Conservation (phyloP, 2,888 invertebrate genomes). For the Drymonia ruficornis region DNA sequence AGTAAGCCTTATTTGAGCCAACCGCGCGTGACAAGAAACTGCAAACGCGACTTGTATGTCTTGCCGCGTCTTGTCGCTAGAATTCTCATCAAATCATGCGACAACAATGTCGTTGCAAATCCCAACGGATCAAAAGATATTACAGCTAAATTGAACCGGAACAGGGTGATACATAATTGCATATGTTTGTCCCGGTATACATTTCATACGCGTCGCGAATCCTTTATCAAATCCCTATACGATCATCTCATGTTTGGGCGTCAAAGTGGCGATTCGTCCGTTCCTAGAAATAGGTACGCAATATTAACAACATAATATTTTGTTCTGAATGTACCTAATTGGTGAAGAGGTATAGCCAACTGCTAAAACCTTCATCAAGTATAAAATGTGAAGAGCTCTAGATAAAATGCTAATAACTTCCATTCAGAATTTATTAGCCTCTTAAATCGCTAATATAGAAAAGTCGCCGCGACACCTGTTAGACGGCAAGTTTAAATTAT, state of each 20-base stretch:
- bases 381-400: not conserved
- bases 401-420: constrained; percentile 30
- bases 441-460: constrained; percentile 59
- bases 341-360: no score
- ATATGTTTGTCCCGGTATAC: constrained; percentile 41
- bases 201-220: constrained; percentile 33
- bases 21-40: constrained; percentile 82
- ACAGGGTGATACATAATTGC: constrained; percentile 60
- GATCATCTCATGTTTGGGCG: not conserved
- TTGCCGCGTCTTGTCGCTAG: constrained; percentile 70
- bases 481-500: constrained; percentile 70
- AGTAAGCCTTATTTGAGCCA: constrained; percentile 81
- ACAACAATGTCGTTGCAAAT: constrained; percentile 80
- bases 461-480: constrained; percentile 71
- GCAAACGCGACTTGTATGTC: constrained; percentile 74
- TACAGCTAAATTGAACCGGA: constrained; percentile 76
- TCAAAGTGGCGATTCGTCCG: no score
- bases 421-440: constrained; percentile 46
- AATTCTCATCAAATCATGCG: constrained; percentile 82
- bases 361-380: not conserved
- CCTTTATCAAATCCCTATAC: constrained; percentile 20
- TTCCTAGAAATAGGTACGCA: no score
- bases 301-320: no score
- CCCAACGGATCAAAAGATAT: constrained; percentile 80
- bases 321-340: no score